Conservation (phyloP, 2,888 invertebrate genomes). For the Leucophora obtusa region DNA sequence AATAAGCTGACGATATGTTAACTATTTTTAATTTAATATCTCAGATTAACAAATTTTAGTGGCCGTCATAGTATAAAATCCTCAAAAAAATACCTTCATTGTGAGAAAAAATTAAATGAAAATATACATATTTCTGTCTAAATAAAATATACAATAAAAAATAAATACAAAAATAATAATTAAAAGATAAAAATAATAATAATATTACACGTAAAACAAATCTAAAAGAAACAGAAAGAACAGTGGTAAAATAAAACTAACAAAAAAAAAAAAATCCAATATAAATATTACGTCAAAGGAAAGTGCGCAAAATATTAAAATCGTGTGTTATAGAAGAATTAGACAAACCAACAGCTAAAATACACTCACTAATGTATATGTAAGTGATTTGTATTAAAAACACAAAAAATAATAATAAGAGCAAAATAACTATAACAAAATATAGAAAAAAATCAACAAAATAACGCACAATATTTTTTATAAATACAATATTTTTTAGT, state of each 20-base stretch:
- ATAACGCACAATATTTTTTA: not conserved
- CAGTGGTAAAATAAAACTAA: conserved; percentile 9
- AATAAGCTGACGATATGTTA: no score
- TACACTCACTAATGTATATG: not conserved
- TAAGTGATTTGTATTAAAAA: not conserved
- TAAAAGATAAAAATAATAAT: not conserved
- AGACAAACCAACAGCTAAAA: conserved; percentile 14
- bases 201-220: conserved; percentile 1
- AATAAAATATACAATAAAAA: conserved; percentile 6
- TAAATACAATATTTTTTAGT: not conserved
- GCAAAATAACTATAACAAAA: not conserved
- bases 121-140: not conserved
- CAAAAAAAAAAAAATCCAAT: conserved; percentile 14
- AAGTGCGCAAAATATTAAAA: conserved; percentile 10
- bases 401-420: not conserved
- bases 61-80: conserved; percentile 4
- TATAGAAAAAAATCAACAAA: not conserved
- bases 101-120: not conserved
- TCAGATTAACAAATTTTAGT: not conserved
- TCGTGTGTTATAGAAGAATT: conserved; percentile 19
- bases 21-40: not conserved
- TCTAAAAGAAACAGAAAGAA: conserved; percentile 21
- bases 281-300: conserved; percentile 21
- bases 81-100: not conserved
- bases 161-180: not conserved